A percentile compares a stretch with the other conserved stretches of the same genome.
Evolutionary conservation across 2,797 vertebrate genomes (phyloP).

Genomic region (Etheostoma perlongum): DNA sequence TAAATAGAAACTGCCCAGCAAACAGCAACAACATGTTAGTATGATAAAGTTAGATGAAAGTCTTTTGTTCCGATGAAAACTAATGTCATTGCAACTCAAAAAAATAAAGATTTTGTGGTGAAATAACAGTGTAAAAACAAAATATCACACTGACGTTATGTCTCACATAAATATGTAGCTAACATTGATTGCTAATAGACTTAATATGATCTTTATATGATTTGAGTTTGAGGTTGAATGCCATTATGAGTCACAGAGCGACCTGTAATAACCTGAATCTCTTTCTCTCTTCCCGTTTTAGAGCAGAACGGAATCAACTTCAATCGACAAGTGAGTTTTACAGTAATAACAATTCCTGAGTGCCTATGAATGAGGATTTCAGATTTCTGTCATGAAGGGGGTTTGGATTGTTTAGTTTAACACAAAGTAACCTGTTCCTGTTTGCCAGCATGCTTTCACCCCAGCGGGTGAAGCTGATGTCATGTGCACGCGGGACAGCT

Average conservation of each 20-base stretch:
- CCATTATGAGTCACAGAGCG: neutral
- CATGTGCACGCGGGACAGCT: no score
- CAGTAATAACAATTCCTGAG: neutral
- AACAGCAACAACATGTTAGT: no score
- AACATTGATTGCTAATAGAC: neutral
- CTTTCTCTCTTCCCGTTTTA: slow-evolving; percentile 77
- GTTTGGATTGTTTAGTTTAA: neutral
- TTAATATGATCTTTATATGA: neutral
- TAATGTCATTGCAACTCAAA: neutral
- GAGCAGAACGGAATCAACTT: slow-evolving; percentile 93
- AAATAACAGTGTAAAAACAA: neutral
- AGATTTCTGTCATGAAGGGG: neutral
- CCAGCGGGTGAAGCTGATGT: neutral
- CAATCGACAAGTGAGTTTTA: slow-evolving; percentile 89
- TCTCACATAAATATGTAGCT: neutral
- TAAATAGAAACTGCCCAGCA: no score
- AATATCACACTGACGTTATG: neutral
- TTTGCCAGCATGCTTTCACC: neutral
- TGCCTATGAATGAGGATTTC: neutral
- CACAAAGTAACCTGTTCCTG: neutral
- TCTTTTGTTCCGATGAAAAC: neutral
- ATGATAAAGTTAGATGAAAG: neutral
- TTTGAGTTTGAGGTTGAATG: neutral
- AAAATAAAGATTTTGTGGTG: neutral
- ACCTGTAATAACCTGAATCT: slow-evolving; percentile 19